These are phyloP conservation scores for Cydia fagiglandana DNA, from an alignment of 1,140 invertebrate genomes.

Conservation along the genomic window DNA sequence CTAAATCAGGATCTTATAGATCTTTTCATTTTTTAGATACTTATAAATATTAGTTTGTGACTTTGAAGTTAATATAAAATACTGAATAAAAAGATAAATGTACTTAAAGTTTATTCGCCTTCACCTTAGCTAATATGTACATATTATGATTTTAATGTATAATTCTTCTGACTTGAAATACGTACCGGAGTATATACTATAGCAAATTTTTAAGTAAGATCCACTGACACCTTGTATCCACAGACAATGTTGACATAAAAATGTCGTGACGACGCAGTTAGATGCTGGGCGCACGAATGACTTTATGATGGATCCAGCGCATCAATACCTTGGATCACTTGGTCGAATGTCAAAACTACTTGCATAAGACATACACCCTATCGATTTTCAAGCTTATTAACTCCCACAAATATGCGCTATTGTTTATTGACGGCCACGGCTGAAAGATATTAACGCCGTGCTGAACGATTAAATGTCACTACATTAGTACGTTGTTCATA, in stretches of 20 bases:
- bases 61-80: too few relatives aligned
- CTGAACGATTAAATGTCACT: conserved; percentile 19
- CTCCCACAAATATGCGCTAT: conserved; percentile 16
- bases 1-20: too few relatives aligned
- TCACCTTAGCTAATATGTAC: too few relatives aligned
- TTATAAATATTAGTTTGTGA: too few relatives aligned
- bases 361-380: not conserved
- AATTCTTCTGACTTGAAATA: too few relatives aligned
- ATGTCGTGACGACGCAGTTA: conserved; percentile 25
- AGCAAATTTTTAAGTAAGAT: too few relatives aligned
- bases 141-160: too few relatives aligned
- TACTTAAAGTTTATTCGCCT: too few relatives aligned
- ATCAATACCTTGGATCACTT: not conserved
- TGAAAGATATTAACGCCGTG: conserved; percentile 15
- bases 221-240: not conserved
- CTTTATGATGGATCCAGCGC: not conserved
- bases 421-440: conserved; percentile 15
- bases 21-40: too few relatives aligned
- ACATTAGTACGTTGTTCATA: conserved; percentile 16
- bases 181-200: too few relatives aligned
- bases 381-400: not conserved
- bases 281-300: conserved; percentile 11
- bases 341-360: not conserved
- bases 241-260: conserved; percentile 11
- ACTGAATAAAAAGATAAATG: too few relatives aligned